These are phyloP conservation scores for Tyrannus savana DNA, from an alignment of 2,113 vertebrate genomes.

Conservation along the genomic window DNA sequence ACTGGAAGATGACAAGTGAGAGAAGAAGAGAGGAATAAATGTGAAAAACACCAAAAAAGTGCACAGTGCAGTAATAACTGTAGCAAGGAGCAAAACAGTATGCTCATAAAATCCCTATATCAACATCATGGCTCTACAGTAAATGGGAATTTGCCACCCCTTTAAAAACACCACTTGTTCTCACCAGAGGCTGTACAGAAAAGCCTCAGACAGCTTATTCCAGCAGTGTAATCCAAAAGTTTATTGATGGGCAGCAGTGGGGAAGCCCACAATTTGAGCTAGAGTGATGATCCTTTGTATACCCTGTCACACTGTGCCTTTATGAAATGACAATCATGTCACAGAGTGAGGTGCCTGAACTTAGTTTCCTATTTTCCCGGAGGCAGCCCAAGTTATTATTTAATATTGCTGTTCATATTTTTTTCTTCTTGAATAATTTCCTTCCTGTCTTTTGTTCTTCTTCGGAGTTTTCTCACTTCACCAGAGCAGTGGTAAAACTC, in stretches of 20 bases:
- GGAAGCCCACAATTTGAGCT: fast-evolving
- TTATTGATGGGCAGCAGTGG: background rate
- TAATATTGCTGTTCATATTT: background rate
- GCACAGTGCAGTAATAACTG: background rate
- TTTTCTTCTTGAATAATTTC: background rate
- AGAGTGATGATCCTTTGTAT: background rate
- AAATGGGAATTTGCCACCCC: background rate
- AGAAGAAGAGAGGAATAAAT: background rate
- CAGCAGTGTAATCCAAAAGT: background rate
- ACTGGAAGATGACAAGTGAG: background rate
- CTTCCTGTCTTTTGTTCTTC: background rate
- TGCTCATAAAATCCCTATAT: background rate
- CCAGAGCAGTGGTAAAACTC: background rate
- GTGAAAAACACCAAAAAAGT: background rate
- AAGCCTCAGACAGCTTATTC: background rate
- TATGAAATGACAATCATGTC: background rate
- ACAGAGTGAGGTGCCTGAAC: background rate
- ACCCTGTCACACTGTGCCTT: fast-evolving
- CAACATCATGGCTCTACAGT: background rate
- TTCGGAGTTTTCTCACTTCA: background rate
- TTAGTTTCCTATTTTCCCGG: background rate
- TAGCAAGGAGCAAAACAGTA: background rate
- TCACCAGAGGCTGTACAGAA: background rate
- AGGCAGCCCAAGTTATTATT: background rate
- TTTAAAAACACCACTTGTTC: background rate